phyloP scores from a whole-genome alignment of 2,888 invertebrate genomes.

The Melikaiella ostensackeni region DNA sequence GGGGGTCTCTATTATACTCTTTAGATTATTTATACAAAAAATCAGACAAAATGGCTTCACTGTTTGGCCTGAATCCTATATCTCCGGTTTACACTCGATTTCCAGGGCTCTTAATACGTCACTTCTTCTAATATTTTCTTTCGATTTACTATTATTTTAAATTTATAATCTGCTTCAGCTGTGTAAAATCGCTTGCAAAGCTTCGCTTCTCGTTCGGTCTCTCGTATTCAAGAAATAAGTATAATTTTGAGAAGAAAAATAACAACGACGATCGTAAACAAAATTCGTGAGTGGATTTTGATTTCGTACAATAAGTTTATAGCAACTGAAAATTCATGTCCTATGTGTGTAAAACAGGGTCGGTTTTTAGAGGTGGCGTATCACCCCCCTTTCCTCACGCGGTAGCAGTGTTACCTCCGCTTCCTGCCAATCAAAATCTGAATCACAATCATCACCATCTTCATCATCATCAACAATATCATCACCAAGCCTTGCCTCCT shows the following conservation, averaged over 20 bases:
- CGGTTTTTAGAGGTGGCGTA: conserved; percentile 72
- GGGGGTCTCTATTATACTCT: too few relatives aligned
- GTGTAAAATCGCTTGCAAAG: conserved; percentile 8
- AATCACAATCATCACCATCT: conserved; percentile 70
- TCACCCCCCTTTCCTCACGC: conserved; percentile 80
- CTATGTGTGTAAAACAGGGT: conserved; percentile 67
- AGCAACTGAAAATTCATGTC: neutral
- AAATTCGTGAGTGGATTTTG: neutral
- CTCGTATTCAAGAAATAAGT: neutral
- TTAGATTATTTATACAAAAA: too few relatives aligned
- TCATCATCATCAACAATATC: conserved; percentile 65
- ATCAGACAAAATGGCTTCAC: too few relatives aligned
- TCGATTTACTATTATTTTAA: neutral
- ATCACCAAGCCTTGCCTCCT: conserved; percentile 72
- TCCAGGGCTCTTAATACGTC: too few relatives aligned
- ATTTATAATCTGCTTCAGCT: conserved; percentile 29
- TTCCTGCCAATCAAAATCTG: conserved; percentile 73
- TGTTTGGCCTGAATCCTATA: too few relatives aligned
- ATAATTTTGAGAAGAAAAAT: neutral
- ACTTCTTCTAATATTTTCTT: neutral
- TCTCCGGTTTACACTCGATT: too few relatives aligned
- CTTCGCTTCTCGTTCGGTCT: conserved; percentile 16
- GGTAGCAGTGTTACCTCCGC: conserved; percentile 82
- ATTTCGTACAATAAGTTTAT: neutral
- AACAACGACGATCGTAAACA: conserved; percentile 27